Conservation (phyloP, 2,888 invertebrate genomes). For the Hirtodrosophila confusa region DNA sequence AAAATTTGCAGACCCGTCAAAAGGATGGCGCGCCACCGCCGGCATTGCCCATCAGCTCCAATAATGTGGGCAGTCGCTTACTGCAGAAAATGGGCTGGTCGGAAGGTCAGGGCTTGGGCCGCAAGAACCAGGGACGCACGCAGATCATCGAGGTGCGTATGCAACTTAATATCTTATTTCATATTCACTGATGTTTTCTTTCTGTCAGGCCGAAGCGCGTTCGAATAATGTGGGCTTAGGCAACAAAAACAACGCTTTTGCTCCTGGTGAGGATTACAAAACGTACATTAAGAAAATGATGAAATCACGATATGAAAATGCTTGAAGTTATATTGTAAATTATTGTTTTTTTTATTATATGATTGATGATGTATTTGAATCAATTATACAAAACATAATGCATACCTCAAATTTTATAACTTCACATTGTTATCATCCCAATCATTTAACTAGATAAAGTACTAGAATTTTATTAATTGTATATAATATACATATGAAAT, state of each 20-base stretch:
- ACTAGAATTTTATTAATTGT: conserved; percentile 29
- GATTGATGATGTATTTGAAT: conserved; percentile 12
- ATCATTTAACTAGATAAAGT: conserved; percentile 37
- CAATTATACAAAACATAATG: conserved; percentile 15
- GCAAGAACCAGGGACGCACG: conserved; percentile 95
- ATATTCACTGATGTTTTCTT: background rate
- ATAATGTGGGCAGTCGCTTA: conserved; percentile 97
- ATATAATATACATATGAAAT: conserved; percentile 32
- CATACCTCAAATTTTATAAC: conserved; percentile 46
- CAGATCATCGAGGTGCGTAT: conserved; percentile 92
- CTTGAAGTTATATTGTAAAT: conserved; percentile 49
- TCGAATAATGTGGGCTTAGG: conserved; percentile 93
- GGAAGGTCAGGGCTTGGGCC: conserved; percentile 97
- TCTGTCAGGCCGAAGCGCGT: conserved; percentile 83
- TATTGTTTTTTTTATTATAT: conserved; percentile 2
- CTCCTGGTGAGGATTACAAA: conserved; percentile 84
- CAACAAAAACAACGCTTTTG: conserved; percentile 86
- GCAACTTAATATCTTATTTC: background rate
- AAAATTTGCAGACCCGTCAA: conserved; percentile 83
- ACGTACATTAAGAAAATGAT: conserved; percentile 85
- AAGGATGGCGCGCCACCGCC: conserved; percentile 79
- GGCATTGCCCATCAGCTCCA: conserved; percentile 88
- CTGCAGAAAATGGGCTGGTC: conserved; percentile 99
- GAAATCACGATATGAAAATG: conserved; percentile 84
- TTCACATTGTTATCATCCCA: conserved; percentile 16